These are phyloP conservation scores for Parazoanthus darwini DNA, from an alignment of 92 coral and sea anemone genomes.

Conservation along the genomic window DNA sequence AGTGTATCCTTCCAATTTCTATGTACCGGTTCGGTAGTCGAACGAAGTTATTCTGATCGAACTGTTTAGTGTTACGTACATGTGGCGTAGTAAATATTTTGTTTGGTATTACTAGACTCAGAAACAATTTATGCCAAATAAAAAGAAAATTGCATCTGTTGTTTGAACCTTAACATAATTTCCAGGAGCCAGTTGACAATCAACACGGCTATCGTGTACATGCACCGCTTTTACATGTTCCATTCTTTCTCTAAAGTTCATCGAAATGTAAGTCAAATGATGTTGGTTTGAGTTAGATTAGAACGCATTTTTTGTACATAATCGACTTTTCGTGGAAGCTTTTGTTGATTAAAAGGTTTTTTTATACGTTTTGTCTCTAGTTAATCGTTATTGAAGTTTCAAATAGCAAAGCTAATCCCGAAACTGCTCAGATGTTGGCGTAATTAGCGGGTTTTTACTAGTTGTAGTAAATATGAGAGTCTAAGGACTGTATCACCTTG, in stretches of 20 bases:
- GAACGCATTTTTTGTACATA: neutral
- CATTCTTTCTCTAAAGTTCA: slow-evolving; percentile 84
- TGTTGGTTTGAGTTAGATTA: neutral
- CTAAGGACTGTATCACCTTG: no score
- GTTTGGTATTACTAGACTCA: no score
- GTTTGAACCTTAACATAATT: slow-evolving; percentile 43
- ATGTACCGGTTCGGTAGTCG: neutral
- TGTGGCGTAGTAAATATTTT: neutral
- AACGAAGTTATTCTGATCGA: neutral
- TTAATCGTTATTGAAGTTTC: no score
- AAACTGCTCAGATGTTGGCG: no score
- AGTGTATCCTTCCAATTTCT: slow-evolving; percentile 76
- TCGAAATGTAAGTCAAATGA: slow-evolving; percentile 86
- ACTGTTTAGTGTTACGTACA: neutral
- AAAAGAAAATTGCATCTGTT: neutral
- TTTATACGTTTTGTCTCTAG: no score
- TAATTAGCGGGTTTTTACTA: no score
- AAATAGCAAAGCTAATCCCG: no score
- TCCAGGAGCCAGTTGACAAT: slow-evolving; percentile 95
- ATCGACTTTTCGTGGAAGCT: neutral
- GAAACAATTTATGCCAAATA: neutral
- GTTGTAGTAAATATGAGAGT: neutral
- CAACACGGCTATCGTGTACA: slow-evolving; percentile 98
- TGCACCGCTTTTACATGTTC: slow-evolving; percentile 99
- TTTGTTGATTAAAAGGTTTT: neutral